Base-by-base conservation (phyloP, 1,140 invertebrate species). In the Calliphora vicina region DNA sequence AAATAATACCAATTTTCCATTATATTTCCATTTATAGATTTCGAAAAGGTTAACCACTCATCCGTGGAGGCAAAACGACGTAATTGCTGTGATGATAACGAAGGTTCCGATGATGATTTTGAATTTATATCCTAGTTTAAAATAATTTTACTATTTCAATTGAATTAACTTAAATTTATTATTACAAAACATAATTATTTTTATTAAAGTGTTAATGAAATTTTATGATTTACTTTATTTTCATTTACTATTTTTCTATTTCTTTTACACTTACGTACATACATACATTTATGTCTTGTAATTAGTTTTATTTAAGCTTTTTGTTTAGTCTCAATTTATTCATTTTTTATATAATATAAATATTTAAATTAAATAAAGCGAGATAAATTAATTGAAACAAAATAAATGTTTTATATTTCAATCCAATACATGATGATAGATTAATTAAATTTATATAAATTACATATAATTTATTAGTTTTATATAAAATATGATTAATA, bases 31-130 rank as follows among this genome's bases (percentile, higher is more conserved):
- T 82, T 92, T 91, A 81, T 89, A 92, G 92, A 92, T 89, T 91
- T 92, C 83, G 92, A 92, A 87, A 91, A 92, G 27, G 87, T 91
- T 8, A 91, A 92, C 81, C 87, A 91, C 87, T 91, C 83, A 50
- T 45, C 57, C 13, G 42, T 73, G 23, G 29, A 43, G 13, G n/a
- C 29, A 12, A 81, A 61, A 45, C 35, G 45, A 27, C 35, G 72
- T 43, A 85, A 82, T 83, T 72, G 80, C 50, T 82, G 73, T 80
- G 84, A 85, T 80, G 67, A 91, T 82, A 91, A 91, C 82, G 91
- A 91, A 84, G 92, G 93, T 83, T 93, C 92, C 5, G 92, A 93
- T 84, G 91, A 92, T 29, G 92, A 93, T 85, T 93, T 92, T 87
- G 92, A 93, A 87, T 93, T 93, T 78, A 86, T 86, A 72, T 82